Base-by-base conservation (phyloP, 2,113 vertebrate genomes). In the Pterocles orientalis region DNA sequence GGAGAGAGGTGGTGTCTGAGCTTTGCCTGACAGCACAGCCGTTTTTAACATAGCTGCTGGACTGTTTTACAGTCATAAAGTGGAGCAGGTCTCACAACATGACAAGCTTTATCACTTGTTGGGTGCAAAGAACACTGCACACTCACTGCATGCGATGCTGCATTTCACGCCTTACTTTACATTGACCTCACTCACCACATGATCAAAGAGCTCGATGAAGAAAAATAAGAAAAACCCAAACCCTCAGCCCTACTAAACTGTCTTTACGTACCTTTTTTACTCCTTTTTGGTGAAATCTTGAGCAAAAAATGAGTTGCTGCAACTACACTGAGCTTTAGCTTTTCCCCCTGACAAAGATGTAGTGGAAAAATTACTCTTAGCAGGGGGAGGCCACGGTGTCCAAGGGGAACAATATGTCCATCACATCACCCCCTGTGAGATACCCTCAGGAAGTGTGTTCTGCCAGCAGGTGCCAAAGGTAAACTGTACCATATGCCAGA, bases 381-480 rank as follows among this genome's bases (percentile, higher is more conserved):
- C 1, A 0, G 12, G 60, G 21, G 94, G 34, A 70, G 12, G 26
- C 80, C 56, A 23, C 0, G 0, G 64, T 31, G 26, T 51, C 47
- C 6, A 3, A 88, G 41, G 60, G 25, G 51, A 94, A 10, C 69
- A 84, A 53, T 43, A 83, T 25, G 51, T 88, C 80, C 72, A 24
- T 25, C 50, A 50, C 1, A 0, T 34, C 17, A 85, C 56, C 33
- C 41, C 28, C 47, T 80, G 76, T 60, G 64, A 56, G 43, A 62
- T 34, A 51, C 61, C 68, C 47, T 70, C 31, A 45, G 50, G 79
- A 93, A 90, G 51, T 17, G 18, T 39, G 56, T 17, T 65, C 60
- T 90, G 82, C 86, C 56, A 72, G 79, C 70, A 90, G 57, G 56
- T 81, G 47, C 71, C 75, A 79, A 76, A 85, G 85, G 85, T 82